Evolutionary conservation across 1,140 invertebrate genomes (phyloP).

Genomic region (Piezodorus guildinii): DNA sequence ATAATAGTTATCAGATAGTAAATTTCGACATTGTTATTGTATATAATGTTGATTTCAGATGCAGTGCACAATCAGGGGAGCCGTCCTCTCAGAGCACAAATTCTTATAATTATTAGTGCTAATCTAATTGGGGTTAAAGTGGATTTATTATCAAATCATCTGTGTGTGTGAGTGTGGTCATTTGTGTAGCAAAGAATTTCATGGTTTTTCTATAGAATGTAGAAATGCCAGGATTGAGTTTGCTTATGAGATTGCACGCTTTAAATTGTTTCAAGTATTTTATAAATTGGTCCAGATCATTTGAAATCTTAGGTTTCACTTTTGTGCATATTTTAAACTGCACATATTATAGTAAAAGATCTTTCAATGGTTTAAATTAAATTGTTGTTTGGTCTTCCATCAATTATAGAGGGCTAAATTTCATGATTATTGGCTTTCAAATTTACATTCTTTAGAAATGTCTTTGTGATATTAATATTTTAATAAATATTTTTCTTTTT

Average conservation of each 20-base stretch:
- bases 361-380: conserved; percentile 4
- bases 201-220: background rate
- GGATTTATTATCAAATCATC: conserved; percentile 13
- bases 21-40: conserved; percentile 21
- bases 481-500: background rate
- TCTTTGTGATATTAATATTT: conserved; percentile 4
- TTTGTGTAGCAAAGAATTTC: conserved; percentile 7
- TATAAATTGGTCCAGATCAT: no score
- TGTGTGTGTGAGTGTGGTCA: conserved; percentile 22
- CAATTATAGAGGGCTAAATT: background rate
- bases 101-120: conserved; percentile 21
- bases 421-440: background rate
- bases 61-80: conserved; percentile 26
- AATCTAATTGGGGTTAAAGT: conserved; percentile 15
- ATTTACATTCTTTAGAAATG: background rate
- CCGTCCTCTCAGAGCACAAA: conserved; percentile 26
- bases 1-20: background rate
- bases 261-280: background rate
- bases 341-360: background rate
- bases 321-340: no score
- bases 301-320: no score
- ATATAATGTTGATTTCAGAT: conserved; percentile 26
- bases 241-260: conserved; percentile 4
- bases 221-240: background rate
- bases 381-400: conserved; percentile 6